Conservation (phyloP, 2,888 invertebrate species). For the Patella depressa region DNA sequence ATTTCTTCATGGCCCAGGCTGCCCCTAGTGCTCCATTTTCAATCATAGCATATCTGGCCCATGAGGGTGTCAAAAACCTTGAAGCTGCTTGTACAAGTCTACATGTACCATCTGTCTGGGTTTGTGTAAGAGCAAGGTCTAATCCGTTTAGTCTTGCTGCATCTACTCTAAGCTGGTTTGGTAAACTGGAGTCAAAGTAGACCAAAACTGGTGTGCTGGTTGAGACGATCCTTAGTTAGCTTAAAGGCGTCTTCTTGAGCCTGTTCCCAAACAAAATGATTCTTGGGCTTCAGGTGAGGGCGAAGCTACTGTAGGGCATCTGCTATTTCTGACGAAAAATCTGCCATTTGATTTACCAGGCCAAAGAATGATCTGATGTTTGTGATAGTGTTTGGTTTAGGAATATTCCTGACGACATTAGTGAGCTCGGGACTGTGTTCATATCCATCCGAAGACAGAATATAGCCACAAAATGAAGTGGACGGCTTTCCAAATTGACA, state of each 20-base stretch:
- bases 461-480: background rate
- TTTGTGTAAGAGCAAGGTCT: constrained; percentile 6
- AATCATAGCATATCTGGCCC: background rate
- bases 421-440: background rate
- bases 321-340: background rate
- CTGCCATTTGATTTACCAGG: background rate
- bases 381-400: background rate
- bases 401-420: background rate
- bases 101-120: background rate
- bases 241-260: background rate
- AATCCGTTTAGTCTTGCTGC: background rate
- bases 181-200: background rate
- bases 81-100: background rate
- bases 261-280: background rate
- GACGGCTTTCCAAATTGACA: background rate
- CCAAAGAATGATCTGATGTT: background rate
- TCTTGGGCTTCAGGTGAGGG: background rate
- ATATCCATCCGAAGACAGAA: background rate
- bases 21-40: background rate
- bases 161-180: constrained; percentile 2
- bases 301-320: background rate
- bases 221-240: background rate
- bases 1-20: background rate
- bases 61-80: background rate
- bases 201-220: background rate